Evolutionary conservation across 1,140 invertebrate species (phyloP), one percentile per base, ranked within the genome.

Genomic region (Platorchestia sp.): DNA sequence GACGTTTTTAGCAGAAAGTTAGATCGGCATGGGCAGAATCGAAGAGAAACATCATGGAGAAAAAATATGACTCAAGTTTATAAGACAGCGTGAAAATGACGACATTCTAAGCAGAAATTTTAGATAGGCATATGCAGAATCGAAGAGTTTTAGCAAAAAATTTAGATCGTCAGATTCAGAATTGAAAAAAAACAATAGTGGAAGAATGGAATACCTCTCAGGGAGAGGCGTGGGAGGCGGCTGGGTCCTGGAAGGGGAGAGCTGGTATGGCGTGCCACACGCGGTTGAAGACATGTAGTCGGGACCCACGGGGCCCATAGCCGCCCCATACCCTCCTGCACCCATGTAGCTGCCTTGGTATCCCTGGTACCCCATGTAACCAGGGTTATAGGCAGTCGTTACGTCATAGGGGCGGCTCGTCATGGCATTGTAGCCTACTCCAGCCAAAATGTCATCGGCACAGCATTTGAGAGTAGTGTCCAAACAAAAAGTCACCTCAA

Each of bases 351-450:
- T 96, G 22, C 96, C 96, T 90, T 96, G 96, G 95, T 96, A 96
- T 87, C 96, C 95, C 89, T 96, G 96, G 95, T 96, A 96, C 40
- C 96, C 96, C 96, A 96, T 96, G 95, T 96, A 96, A 53, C 96
- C 96, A 16, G 96, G 43, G 96, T 96, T 96, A 95, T 96, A 96
- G 44, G 96, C 96, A 36, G 91, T 95, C 53, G 96, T 95, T 42
- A 96, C 96, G 86, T 96, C 96, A 87, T 96, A 96, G 47, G 96
- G 96, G 6, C 96, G 96, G 27, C 95, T 96, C 36, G 96, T 96
- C 96, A 96, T 96, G 90, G 96, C 95, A 95, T 96, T 96, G 96
- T 96, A 96, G 59, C 96, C 96, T 96, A 53, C 47, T 95, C 36
- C 45, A 19, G 41, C 87, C 16, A 45, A 6, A 45, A 45, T 89